Base-by-base conservation (phyloP, 1,140 invertebrate genomes). In the Drosophila watanabei region DNA sequence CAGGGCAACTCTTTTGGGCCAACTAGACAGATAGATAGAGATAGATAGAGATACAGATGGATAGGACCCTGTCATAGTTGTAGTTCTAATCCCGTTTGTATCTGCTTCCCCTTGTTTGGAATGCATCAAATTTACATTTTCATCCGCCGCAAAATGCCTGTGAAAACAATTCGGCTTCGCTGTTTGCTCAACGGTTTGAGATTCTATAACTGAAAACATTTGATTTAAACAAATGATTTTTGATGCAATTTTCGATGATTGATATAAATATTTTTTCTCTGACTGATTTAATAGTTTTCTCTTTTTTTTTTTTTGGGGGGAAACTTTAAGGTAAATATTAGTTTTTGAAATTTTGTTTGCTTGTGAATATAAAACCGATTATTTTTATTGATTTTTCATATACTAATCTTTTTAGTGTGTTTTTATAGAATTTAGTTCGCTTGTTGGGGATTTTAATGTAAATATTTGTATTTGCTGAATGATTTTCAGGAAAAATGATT, bases 101-200 rank as follows among this genome's bases (percentile, higher is more conserved):
- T 64, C 48, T 52, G 58, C 52, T 57, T 43, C 51, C 45, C 54
- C 64, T 46, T 24, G 1, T 24, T 32, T 37, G 28, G 41, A 82
- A 85, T 86, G 86, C 76, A 82, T 82, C 59, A 75, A 77, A 89
- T 90, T 89, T 89, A 77, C 86, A 90, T 89, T 90, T 90, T 86
- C 72, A 90, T 85, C 79, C 71, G 30, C 46, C 83, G 54, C 79
- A 68, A 61, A 82, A 82, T 64, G 65, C 57, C 68, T 62, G 46
- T 70, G 63, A 84, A 82, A 87, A 83, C 71, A 72, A 83, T 79
- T 68, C 61, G 51, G 24, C 41, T 58, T 20, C 16, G 48, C 62
- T 43, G 11, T 32, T 33, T 45, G 30, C 37, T 28, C 28, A 9
- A n/a, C 13, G 24, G 4, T 8, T 8, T 32, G 14, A 33, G 28